Base-by-base conservation (phyloP, 2,113 vertebrate genomes). In the Antennarius striatus region DNA sequence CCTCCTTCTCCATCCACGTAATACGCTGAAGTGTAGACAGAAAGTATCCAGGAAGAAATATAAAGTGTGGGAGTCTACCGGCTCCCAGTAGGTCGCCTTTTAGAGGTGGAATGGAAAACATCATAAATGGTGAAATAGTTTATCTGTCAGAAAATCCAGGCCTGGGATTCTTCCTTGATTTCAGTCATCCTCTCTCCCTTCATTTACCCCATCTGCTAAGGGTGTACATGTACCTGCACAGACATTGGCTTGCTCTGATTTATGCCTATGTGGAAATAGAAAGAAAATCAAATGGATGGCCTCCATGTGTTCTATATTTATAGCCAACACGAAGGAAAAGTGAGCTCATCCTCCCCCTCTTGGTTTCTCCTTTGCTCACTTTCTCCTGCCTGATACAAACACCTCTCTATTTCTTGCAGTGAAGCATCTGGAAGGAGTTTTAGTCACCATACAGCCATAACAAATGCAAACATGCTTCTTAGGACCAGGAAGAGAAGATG, bases 291-390 rank as follows among this genome's bases (percentile, higher is more conserved):
- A 89, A 90, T 53, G 73, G 68, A 82, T 80, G 73, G 83, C 47
- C 76, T 79, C 81, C 92, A 93, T 88, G 82, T 91, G 91, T 92
- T 92, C 82, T 81, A 86, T 91, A 93, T 93, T 92, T 90, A 91
- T 89, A 85, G 82, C 81, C 79, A 85, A 88, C 84, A 83, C 74
- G 84, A 88, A 90, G 90, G 87, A 91, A 91, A 91, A 91, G 90
- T 91, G 91, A 92, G 84, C 88, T 92, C 88, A 90, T 90, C 86
- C 73, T 89, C 83, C 75, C 80, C 52, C 63, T 66, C 67, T 75
- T 55, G 69, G 75, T 82, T 85, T 82, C 58, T 59, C 62, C 66
- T 68, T 75, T 45, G 10, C 67, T 80, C 69, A 67, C 59, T 86
- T 79, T 88, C 73, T 77, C 80, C 68, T 62, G 6, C 74, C 60